A percentile compares a stretch with the other conserved stretches of the same genome.
Evolutionary conservation across 2,888 invertebrate species (phyloP).

Genomic region (Falcaria lacertinaria): DNA sequence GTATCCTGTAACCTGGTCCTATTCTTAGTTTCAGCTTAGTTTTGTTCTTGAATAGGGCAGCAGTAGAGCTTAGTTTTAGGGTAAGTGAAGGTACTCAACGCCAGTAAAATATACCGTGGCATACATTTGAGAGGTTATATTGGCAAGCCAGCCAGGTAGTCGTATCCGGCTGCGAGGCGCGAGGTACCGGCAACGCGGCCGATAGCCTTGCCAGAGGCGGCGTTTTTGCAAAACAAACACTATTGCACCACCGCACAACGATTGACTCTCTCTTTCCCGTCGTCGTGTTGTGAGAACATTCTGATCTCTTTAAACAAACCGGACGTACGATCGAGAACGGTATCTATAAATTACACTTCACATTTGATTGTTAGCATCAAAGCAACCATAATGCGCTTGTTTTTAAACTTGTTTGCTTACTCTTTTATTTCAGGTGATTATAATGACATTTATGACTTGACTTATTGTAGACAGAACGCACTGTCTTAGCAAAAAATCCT

Average conservation of each 20-base stretch:
- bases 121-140: neutral
- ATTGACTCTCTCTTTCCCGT: slow-evolving; percentile 51
- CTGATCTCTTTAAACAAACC: slow-evolving; percentile 17
- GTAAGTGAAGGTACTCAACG: neutral
- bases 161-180: slow-evolving; percentile 38
- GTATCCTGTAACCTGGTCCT: no score
- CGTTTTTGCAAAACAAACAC: slow-evolving; percentile 65
- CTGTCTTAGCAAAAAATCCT: no score
- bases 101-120: no score
- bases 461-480: no score
- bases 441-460: no score
- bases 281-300: slow-evolving; percentile 33
- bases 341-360: neutral
- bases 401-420: no score
- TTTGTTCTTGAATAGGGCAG: no score
- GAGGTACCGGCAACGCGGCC: slow-evolving; percentile 23
- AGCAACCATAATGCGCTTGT: no score
- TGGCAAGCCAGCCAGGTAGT: slow-evolving; percentile 13
- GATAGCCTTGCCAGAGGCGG: slow-evolving; percentile 65
- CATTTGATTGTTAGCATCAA: no score
- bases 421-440: no score
- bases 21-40: no score
- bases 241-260: slow-evolving; percentile 52
- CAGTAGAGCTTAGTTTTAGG: neutral
- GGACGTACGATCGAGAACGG: neutral